phyloP scores from a whole-genome alignment of 2,888 invertebrate genomes.

The Diadegma fenestrale region DNA sequence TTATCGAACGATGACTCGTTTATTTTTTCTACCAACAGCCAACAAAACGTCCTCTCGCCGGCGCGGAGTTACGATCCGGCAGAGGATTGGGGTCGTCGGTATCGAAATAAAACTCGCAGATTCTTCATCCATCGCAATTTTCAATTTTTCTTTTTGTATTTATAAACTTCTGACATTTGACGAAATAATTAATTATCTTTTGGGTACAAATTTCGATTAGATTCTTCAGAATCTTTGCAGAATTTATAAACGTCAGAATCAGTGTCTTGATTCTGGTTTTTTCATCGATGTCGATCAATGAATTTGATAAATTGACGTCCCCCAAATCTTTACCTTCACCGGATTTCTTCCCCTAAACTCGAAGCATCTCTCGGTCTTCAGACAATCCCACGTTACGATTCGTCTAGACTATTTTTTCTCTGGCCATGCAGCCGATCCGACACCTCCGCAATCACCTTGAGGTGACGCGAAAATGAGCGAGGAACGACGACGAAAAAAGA shows the following conservation, averaged over 20 bases:
- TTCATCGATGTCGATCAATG: background rate
- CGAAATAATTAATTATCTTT: background rate
- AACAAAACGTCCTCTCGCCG: constrained; percentile 4
- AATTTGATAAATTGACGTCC: background rate
- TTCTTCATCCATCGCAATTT: background rate
- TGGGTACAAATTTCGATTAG: background rate
- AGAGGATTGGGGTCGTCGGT: background rate
- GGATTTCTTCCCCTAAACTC: background rate
- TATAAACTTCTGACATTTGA: background rate
- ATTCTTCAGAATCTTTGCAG: background rate
- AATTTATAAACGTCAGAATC: background rate
- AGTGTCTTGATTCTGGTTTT: background rate
- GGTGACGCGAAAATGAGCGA: constrained; percentile 20
- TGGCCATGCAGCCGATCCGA: constrained; percentile 28
- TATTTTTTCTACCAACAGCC: constrained; percentile 29
- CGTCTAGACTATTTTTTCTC: constrained; percentile 65
- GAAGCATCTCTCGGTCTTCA: background rate
- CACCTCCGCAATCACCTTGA: background rate
- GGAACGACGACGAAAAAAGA: background rate
- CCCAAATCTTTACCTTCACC: background rate
- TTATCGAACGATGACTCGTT: constrained; percentile 66
- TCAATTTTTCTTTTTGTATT: background rate
- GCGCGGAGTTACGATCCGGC: background rate
- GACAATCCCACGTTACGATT: constrained; percentile 40
- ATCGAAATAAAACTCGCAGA: background rate